Base-by-base conservation (phyloP, 2,113 vertebrate genomes). In the Cynopterus brachyotis region DNA sequence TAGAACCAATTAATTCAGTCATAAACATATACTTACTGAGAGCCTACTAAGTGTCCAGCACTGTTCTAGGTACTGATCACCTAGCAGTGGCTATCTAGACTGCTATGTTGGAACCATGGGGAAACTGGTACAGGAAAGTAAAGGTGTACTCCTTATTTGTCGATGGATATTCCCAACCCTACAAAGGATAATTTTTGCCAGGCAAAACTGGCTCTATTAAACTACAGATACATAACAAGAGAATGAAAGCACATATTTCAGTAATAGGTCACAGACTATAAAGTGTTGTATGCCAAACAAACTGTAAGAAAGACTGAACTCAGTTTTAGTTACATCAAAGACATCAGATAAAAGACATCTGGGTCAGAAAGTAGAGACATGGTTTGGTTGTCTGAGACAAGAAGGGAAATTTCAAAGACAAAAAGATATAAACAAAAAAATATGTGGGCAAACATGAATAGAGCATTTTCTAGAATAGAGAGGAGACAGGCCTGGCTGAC, bases 321-420 rank as follows among this genome's bases (percentile, higher is more conserved):
- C 57, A 67, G 57, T 9, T 83, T n/a, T 20, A 76, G 37, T 45
- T 90, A 85, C 69, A 64, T 70, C 64, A 72, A 90, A 24, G 55
- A 79, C 15, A 30, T 1, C 87, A 62, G 28, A 60, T 78, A 85
- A 75, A 81, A 91, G 76, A 9, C 62, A 82, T 66, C 50, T 87
- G 42, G 42, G 22, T 40, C 45, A 86, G 66, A 82, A 57, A 92
- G 59, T 80, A 86, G 84, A 92, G 53, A n/a, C 64, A 55, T 76
- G 12, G 12, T 40, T 62, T 88, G 47, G 19, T 28, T 67, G 50
- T 45, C 47, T 88, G 57, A 83, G 69, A 80, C 26, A 4, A 85
- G 35, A 86, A 73, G 35, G 20, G 20, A 93, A 91, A 83, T 79
- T 83, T 42, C 57, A 83, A 88, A 91, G 57, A 64, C n/a, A 91